phyloP scores from a whole-genome alignment of 2,113 vertebrate genomes.

The Ranitomeya imitator region DNA sequence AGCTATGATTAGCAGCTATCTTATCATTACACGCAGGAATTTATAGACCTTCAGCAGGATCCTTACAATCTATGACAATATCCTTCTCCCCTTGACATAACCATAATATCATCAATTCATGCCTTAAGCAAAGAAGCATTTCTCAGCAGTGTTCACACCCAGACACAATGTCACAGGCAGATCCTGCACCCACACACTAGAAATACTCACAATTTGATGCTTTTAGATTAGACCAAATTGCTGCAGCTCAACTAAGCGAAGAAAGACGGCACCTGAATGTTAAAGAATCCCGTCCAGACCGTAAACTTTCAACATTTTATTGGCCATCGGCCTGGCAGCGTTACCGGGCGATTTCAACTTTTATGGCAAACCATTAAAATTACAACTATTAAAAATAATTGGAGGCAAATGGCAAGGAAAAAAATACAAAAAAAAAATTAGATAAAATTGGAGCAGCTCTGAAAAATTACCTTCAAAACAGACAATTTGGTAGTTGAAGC shows the following conservation, averaged over 20 bases:
- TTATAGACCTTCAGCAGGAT: background rate
- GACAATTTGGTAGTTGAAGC: background rate
- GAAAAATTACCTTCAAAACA: conserved; percentile 23
- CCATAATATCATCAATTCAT: conserved; percentile 7
- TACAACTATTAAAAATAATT: conserved; percentile 56
- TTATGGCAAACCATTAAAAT: conserved; percentile 56
- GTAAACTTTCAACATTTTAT: conserved; percentile 52
- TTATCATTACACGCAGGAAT: background rate
- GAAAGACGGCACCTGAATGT: conserved; percentile 39
- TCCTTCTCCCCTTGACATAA: background rate
- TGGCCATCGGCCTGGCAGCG: conserved; percentile 33
- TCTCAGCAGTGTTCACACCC: background rate
- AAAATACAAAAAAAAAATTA: background rate
- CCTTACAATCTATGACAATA: background rate
- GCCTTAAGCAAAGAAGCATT: background rate
- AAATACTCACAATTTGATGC: conserved; percentile 47
- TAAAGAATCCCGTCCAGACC: conserved; percentile 36
- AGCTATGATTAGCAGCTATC: background rate
- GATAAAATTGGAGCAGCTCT: background rate
- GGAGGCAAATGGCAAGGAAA: conserved; percentile 43
- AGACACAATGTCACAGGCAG: conserved; percentile 17
- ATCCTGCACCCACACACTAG: conserved; percentile 25
- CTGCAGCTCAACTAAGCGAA: conserved; percentile 35
- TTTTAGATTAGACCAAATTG: conserved; percentile 52
- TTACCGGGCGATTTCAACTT: conserved; percentile 45